Percentiles rank a stretch among this genome's conserved stretches.
Conservation (phyloP, 37 sponge, comb jelly and placozoan genomes). For the Dysidea cf. avara region DNA sequence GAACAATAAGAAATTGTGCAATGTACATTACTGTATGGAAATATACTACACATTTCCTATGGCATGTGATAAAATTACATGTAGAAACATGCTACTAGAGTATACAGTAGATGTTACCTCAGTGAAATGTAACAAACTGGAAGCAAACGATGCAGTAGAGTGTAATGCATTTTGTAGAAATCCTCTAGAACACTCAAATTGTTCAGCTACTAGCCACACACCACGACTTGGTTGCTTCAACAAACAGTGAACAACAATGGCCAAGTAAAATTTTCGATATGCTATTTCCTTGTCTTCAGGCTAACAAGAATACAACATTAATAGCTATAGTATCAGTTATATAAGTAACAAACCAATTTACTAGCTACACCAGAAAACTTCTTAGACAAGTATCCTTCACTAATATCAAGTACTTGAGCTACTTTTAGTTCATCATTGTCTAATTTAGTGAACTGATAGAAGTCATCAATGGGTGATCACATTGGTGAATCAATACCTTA, state of each 20-base stretch:
- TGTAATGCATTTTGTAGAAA: slow-evolving; percentile 70
- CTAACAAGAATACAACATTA: slow-evolving; percentile 1
- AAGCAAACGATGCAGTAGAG: slow-evolving; percentile 58
- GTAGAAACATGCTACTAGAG: too few relatives aligned
- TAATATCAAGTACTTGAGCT: slow-evolving; percentile 59
- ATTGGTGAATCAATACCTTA: slow-evolving; percentile 25
- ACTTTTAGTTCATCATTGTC: slow-evolving; percentile 53
- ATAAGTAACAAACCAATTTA: slow-evolving; percentile 30
- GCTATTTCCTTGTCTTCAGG: not conserved
- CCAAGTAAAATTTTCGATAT: slow-evolving; percentile 75
- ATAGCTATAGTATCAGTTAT: not conserved
- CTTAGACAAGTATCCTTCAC: slow-evolving; percentile 46
- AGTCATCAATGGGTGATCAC: not conserved
- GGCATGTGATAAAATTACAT: too few relatives aligned
- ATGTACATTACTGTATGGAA: too few relatives aligned
- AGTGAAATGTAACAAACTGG: slow-evolving; percentile 79
- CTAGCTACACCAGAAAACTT: slow-evolving; percentile 59
- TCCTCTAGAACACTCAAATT: slow-evolving; percentile 79
- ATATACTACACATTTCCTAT: too few relatives aligned
- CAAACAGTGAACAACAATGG: slow-evolving; percentile 64
- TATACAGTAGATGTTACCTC: too few relatives aligned
- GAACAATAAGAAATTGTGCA: too few relatives aligned
- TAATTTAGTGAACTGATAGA: slow-evolving; percentile 49
- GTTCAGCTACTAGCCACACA: slow-evolving; percentile 73
- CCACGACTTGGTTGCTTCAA: slow-evolving; percentile 40